phyloP scores from a whole-genome alignment of 2,113 vertebrate genomes.

The Campylomormyrus numenius region DNA sequence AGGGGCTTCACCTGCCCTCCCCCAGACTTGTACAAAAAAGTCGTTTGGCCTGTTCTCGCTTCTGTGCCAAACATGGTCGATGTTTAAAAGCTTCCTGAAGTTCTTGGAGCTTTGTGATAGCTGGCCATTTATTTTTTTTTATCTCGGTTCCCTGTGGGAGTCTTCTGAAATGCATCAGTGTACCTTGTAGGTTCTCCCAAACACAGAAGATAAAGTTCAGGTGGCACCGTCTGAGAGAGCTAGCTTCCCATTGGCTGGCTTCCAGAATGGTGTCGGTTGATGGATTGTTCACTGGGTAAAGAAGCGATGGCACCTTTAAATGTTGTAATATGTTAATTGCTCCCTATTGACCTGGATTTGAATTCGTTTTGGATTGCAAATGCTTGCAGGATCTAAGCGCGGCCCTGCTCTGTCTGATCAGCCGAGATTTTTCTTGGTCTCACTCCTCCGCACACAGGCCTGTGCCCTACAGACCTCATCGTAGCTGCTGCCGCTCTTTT shows the following conservation, averaged over 20 bases:
- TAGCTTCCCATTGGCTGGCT: background rate
- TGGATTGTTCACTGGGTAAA: background rate
- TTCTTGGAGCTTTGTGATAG: background rate
- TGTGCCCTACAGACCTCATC: background rate
- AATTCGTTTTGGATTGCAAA: conserved; percentile 19
- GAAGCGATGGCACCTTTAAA: background rate
- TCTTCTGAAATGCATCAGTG: background rate
- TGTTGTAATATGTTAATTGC: background rate
- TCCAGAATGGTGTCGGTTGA: background rate
- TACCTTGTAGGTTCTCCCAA: background rate
- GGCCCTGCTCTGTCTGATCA: background rate
- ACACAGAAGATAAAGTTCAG: background rate
- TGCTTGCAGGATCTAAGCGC: background rate
- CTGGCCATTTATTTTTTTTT: background rate
- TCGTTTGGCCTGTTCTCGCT: background rate
- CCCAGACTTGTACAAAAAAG: background rate
- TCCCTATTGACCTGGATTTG: conserved; percentile 10
- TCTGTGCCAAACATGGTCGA: background rate
- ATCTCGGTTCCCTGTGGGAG: background rate
- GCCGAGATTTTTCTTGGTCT: background rate
- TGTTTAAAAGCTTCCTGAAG: background rate
- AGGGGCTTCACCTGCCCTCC: background rate
- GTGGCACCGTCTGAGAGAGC: background rate
- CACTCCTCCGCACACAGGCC: background rate
- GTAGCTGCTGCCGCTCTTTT: background rate